Evolutionary conservation across 2,113 vertebrate genomes (phyloP), one percentile per base, ranked within the genome.

Genomic region (Excalfactoria chinensis): DNA sequence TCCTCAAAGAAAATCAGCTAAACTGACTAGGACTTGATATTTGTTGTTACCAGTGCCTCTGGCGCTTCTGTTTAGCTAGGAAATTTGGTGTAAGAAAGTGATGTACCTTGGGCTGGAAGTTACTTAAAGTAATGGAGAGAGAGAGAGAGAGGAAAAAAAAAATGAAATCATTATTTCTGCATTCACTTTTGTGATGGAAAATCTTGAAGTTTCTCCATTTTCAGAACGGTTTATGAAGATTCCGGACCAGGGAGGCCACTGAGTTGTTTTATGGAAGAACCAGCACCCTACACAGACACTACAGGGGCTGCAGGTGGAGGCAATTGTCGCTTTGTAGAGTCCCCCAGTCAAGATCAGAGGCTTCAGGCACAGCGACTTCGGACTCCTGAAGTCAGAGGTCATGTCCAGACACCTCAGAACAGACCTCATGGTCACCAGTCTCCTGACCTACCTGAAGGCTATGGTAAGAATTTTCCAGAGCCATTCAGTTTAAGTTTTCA

Each of bases 181-280:
- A 73, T 89, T 92, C 78, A 40, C 58, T 77, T 55, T 15, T 59
- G 86, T 73, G 90, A 53, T 73, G 79, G 86, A 53, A 95, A 94
- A 85, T 86, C 69, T 25, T 9, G 73, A 90, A 83, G 77, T 86
- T 74, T 91, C 84, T 74, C 84, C 83, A 25, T 91, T 97, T 95
- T 87, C 95, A 99, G 99, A 92, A 98, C 99, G 2, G 98, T 99
- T 56, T 99, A 98, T 95, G 99, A 99, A 94, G 99, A 98, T n/a
- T 98, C 98, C 0, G 98, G 98, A 25, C 98, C 98, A 0, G 98
- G 98, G 5, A 93, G 98, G 98, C 98, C 98, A 0, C 98, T 98
- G 77, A 98, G 99, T 96, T 99, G 99, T 88, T 99, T 99, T 93
- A 98, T 99, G 96, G 99, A 99, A 93, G 99, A 99, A 53, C 99